phyloP scores from a whole-genome alignment of 1,140 invertebrate species.

The Octopus sinensis region DNA sequence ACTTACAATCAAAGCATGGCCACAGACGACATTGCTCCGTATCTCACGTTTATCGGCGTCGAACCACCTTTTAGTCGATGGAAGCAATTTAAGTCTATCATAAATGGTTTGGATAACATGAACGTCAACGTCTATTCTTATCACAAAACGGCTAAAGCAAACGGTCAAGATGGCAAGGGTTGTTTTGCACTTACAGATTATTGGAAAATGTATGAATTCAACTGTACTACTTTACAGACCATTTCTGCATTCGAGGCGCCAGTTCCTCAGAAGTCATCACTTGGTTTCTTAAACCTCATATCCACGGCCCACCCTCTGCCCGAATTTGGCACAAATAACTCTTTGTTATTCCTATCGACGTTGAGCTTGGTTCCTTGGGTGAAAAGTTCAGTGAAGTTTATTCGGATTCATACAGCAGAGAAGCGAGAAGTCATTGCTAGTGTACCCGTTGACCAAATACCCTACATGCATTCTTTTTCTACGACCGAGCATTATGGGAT shows the following conservation, averaged over 20 bases:
- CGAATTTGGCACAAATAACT: conserved; percentile 33
- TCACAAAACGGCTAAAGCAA: conserved; percentile 16
- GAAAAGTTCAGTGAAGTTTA: conserved; percentile 32
- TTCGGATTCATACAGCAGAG: conserved; percentile 34
- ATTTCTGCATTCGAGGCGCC: conserved; percentile 11
- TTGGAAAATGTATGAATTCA: conserved; percentile 47
- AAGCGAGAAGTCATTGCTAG: conserved; percentile 34
- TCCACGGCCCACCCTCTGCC: conserved; percentile 48
- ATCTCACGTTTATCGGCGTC: conserved; percentile 41
- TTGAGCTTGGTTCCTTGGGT: conserved; percentile 31
- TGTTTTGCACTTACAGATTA: conserved; percentile 45
- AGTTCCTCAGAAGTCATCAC: background rate
- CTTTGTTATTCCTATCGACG: conserved; percentile 41
- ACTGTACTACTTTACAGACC: conserved; percentile 31
- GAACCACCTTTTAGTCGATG: conserved; percentile 36
- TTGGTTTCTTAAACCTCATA: conserved; percentile 33
- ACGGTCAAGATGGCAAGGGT: background rate
- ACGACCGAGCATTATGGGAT: conserved; percentile 42
- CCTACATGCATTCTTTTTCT: conserved; percentile 52
- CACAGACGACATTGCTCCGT: conserved; percentile 38
- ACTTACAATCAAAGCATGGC: conserved; percentile 41
- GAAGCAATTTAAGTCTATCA: conserved; percentile 33
- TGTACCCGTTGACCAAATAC: conserved; percentile 38
- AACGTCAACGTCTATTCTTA: conserved; percentile 46
- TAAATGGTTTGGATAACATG: conserved; percentile 47